These are phyloP conservation scores for Drosophila parabipectinata DNA, from an alignment of 1,140 invertebrate species.

Conservation along the genomic window DNA sequence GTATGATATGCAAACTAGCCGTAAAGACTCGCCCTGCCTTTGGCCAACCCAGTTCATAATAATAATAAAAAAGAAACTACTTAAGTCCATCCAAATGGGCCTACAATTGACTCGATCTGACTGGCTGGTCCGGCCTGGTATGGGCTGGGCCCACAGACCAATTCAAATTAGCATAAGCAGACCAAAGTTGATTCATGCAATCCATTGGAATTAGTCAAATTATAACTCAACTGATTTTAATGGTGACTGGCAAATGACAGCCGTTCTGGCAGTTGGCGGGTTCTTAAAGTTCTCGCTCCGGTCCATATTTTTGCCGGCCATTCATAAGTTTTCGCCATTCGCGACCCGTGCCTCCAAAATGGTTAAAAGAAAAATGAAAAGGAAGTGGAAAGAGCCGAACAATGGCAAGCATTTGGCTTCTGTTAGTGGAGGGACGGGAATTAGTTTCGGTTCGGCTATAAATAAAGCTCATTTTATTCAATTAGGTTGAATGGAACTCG, in stretches of 20 bases:
- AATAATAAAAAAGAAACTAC: conserved; percentile 59
- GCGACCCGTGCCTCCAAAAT: conserved; percentile 28
- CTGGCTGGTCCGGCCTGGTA: conserved; percentile 2
- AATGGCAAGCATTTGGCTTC: conserved; percentile 41
- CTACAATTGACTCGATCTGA: conserved; percentile 49
- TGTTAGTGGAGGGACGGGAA: conserved; percentile 32
- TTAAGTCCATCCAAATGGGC: conserved; percentile 61
- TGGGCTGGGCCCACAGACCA: conserved; percentile 15
- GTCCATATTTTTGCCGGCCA: conserved; percentile 23
- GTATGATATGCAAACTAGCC: conserved; percentile 41
- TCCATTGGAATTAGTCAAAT: conserved; percentile 75
- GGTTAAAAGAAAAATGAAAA: conserved; percentile 17
- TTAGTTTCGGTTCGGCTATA: conserved; percentile 37
- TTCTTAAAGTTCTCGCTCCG: conserved; percentile 15
- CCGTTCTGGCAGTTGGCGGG: background rate
- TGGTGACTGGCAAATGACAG: conserved; percentile 47
- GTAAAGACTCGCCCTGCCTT: conserved; percentile 42
- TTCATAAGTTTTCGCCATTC: conserved; percentile 46
- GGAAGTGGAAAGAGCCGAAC: conserved; percentile 37
- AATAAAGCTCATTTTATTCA: conserved; percentile 40
- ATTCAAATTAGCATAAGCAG: conserved; percentile 73
- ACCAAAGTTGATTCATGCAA: conserved; percentile 64
- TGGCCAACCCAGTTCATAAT: conserved; percentile 54
- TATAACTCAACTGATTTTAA: conserved; percentile 69
- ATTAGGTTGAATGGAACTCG: conserved; percentile 34